These are phyloP conservation scores for Rhabdomys pumilio DNA, from an alignment of 2,797 vertebrate genomes.

Conservation along the genomic window DNA sequence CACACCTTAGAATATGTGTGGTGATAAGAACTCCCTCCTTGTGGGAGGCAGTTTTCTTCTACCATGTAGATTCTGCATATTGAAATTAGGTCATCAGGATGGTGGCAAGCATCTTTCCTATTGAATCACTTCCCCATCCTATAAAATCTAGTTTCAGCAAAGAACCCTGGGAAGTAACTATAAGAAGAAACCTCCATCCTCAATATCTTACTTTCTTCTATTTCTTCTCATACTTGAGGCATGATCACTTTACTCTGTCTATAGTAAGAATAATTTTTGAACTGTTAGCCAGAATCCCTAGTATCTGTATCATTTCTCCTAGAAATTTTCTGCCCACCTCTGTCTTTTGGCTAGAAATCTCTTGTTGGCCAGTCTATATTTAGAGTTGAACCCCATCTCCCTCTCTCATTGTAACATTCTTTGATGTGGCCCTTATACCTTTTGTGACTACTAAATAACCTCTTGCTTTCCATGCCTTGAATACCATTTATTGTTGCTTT, in stretches of 20 bases:
- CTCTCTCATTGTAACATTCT: background rate
- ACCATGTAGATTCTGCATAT: background rate
- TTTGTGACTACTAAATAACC: background rate
- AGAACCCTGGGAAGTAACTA: background rate
- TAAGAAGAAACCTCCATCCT: background rate
- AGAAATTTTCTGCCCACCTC: background rate
- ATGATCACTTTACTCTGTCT: background rate
- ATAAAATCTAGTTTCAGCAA: background rate
- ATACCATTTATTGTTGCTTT: background rate
- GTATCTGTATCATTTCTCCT: background rate
- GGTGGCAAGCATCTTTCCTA: background rate
- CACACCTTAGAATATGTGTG: background rate
- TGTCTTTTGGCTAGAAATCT: background rate
- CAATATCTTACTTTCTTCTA: background rate
- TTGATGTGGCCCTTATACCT: background rate
- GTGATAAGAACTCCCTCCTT: background rate
- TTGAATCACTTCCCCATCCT: background rate
- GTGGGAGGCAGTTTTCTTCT: background rate
- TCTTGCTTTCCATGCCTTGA: background rate
- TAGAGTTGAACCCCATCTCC: background rate
- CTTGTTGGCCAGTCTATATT: background rate
- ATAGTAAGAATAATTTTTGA: background rate
- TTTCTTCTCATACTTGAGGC: background rate
- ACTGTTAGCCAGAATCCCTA: background rate
- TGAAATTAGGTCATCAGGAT: background rate